Conservation (phyloP, 2,113 vertebrate genomes). For the Xenopus borealis region DNA sequence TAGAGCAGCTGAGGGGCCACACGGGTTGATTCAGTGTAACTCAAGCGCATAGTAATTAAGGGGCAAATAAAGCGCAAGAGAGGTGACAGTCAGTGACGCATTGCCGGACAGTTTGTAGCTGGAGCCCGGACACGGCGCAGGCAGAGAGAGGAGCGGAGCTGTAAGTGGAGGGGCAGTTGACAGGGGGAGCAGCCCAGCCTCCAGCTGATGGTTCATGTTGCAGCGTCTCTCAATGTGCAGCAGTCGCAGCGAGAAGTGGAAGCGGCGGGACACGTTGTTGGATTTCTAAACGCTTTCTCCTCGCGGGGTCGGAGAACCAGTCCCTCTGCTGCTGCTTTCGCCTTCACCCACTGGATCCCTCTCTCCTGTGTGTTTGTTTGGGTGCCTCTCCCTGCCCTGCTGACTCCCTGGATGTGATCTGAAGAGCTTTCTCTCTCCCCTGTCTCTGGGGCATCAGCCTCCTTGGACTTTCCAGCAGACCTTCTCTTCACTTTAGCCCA, state of each 20-base stretch:
- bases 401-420: constrained; percentile 29
- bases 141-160: background rate
- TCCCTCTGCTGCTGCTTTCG: background rate
- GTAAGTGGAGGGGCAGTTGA: background rate
- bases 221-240: constrained; percentile 11
- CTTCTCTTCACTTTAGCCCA: background rate
- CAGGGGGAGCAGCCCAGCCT: constrained; percentile 8
- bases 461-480: background rate
- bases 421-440: background rate
- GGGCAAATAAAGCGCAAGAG: no score
- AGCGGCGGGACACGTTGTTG: constrained; percentile 42
- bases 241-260: constrained; percentile 34
- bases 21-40: no score
- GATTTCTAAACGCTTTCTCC: constrained; percentile 41
- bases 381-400: constrained; percentile 18
- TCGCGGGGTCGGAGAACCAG: constrained; percentile 5
- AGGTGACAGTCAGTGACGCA: no score
- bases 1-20: no score
- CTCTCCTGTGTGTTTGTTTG: constrained; percentile 49
- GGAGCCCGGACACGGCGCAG: no score
- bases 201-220: constrained; percentile 9
- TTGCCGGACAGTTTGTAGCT: no score
- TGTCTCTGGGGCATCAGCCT: no score
- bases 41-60: no score
- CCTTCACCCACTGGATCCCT: constrained; percentile 42